phyloP scores from a whole-genome alignment of 2,888 invertebrate species.

The Drosophila phalerata region DNA sequence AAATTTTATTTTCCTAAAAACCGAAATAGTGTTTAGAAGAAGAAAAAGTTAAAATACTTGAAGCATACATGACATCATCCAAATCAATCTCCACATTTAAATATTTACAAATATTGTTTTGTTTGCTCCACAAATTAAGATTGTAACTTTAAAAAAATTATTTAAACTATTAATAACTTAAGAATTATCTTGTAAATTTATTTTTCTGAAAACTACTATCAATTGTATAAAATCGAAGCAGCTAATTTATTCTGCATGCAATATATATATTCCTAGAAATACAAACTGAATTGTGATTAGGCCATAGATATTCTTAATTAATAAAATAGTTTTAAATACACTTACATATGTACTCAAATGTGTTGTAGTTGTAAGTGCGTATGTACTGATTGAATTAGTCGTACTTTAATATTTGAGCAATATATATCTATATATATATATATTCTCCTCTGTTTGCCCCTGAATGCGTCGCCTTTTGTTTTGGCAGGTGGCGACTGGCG shows the following conservation, averaged over 20 bases:
- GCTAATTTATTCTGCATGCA: background rate
- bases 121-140: too few species aligned
- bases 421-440: background rate
- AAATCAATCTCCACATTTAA: too few species aligned
- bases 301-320: background rate
- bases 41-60: background rate
- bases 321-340: background rate
- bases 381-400: conserved; percentile 19
- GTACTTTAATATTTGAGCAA: background rate
- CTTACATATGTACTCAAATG: background rate
- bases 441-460: background rate
- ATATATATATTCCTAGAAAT: background rate
- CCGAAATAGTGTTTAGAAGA: background rate
- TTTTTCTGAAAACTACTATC: too few species aligned
- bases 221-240: background rate
- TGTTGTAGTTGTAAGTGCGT: background rate
- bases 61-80: background rate
- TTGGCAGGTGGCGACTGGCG: conserved; percentile 50
- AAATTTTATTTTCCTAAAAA: conserved; percentile 7
- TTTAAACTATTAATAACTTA: too few species aligned
- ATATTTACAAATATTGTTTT: too few species aligned
- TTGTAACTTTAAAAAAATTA: too few species aligned
- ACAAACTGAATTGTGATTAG: background rate
- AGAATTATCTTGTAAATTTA: too few species aligned
- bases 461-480: conserved; percentile 32